Evolutionary conservation across 2,113 vertebrate genomes (phyloP), one percentile per base, ranked within the genome.

Genomic region (Oncorhynchus nerka): DNA sequence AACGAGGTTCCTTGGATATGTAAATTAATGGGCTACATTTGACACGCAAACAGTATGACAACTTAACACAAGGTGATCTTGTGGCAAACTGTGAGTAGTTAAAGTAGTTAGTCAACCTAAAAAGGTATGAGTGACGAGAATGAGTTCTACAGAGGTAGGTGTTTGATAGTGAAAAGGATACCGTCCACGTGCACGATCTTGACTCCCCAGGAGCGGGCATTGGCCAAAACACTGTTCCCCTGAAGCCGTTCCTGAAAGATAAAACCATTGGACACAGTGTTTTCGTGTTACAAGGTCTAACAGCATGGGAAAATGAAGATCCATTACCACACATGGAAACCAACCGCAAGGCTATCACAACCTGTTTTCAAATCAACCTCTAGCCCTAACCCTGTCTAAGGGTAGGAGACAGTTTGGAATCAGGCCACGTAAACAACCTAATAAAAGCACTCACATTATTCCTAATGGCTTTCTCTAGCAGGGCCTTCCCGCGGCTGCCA

Each of bases 391-490:
- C 39, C 39, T 45, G 39, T 39, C 7, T 39, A 39, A 39, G 39
- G 39, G 39, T 39, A 39, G 39, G 39, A 78, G 6, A 72, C 64
- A 61, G 1, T 22, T 72, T 51, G 12, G 70, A n/a, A 61, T 68
- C 2, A 74, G 74, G 9, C 39, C 34, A 74, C 24, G 68, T 12
- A 74, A 15, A 24, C 59, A n/a, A 68, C 1, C 30, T 28, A 48
- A 19, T 2, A 34, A 28, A 22, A 69, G 30, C 13, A 92, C 94
- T 93, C 79, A 96, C 96, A 83, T 95, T 94, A 74, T 95, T 96
- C 82, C 91, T 91, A 79, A 96, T 95, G 78, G 94, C 97, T 86
- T 94, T 96, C 90, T 95, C 94, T 75, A 97, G 89, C 28, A 97
- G 87, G 22, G 94, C 94, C 86, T 93, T 96, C 2, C 95, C 96